These are phyloP conservation scores for Nephotettix cincticeps DNA, from an alignment of 1,140 invertebrate genomes.

Conservation along the genomic window DNA sequence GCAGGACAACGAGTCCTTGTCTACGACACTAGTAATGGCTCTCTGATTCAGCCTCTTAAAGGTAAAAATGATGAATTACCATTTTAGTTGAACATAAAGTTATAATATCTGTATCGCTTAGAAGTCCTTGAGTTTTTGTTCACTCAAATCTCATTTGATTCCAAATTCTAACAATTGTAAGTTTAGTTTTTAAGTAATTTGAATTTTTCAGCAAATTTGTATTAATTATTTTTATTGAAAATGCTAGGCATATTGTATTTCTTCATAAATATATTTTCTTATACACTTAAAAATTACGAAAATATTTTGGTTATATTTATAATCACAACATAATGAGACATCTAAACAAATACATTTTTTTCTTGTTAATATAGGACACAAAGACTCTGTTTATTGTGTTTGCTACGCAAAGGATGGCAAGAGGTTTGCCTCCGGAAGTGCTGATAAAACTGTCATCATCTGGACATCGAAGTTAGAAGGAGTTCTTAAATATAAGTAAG, in stretches of 20 bases:
- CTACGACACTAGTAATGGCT: constrained; percentile 90
- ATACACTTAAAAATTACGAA: no score
- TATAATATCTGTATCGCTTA: no score
- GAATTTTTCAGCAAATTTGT: no score
- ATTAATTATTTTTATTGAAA: no score
- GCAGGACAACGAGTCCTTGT: constrained; percentile 91
- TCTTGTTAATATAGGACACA: constrained; percentile 63
- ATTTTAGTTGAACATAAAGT: no score
- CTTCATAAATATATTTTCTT: not conserved
- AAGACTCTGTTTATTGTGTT: constrained; percentile 92
- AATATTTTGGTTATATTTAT: no score
- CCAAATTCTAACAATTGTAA: not conserved
- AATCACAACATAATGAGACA: no score
- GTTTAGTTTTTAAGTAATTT: no score
- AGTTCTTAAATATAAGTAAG: constrained; percentile 94
- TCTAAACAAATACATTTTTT: no score
- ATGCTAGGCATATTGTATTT: not conserved
- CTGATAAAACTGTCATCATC: constrained; percentile 97
- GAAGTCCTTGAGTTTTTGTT: no score
- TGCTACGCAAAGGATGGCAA: constrained; percentile 93
- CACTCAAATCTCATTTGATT: constrained; percentile 1
- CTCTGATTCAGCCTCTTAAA: constrained; percentile 87
- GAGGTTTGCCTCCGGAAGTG: constrained; percentile 94
- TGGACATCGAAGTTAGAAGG: constrained; percentile 98
- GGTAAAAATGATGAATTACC: constrained; percentile 51